Base-by-base conservation (phyloP, 1,140 invertebrate genomes). In the Nixonia krombeini region DNA sequence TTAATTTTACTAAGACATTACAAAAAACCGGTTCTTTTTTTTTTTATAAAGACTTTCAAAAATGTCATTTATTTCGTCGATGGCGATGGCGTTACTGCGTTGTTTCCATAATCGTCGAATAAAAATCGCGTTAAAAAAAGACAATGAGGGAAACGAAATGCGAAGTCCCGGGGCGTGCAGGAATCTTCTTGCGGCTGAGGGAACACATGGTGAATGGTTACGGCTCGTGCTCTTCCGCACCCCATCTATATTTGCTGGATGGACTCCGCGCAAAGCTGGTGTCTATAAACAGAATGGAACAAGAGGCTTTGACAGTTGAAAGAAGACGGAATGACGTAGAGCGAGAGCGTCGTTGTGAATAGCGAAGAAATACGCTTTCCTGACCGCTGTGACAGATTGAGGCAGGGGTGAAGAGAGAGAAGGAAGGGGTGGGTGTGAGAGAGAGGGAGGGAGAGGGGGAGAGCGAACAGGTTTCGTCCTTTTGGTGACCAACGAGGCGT, bases 401-500 rank as follows among this genome's bases (percentile, higher is more conserved):
- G 74, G 73, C 68, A 69, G 69, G 65, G 17, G 50, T 40, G 64
- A 28, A 59, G 35, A 44, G n/a, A 23, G 40, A 74, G 23, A 15
- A n/a, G n/a, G n/a, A 69, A 67, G 65, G 17, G 50, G 42, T 62
- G 26, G 59, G 35, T 38, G n/a, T 16, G 40, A 74, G 23, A 15
- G n/a, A n/a, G n/a, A n/a, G n/a, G 23, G n/a, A 10, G 41, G 28
- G 15, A 29, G 56, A 74, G n/a, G n/a, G n/a, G n/a, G n/a, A n/a
- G 23, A 16, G 17, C 7, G 16, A 33, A 31, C 28, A 42, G 57
- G 44, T 46, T 71, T 45, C 65, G 67, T 79, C 72, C 76, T 80
- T 61, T 79, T 79, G 70, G 69, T 80, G 73, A 68, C 72, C 78
- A 80, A 80, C 79, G 79, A 82, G 79, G 78, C 79, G 76, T 81